Evolutionary conservation across 1,140 invertebrate genomes (phyloP).

Genomic region (Sinella curviseta): DNA sequence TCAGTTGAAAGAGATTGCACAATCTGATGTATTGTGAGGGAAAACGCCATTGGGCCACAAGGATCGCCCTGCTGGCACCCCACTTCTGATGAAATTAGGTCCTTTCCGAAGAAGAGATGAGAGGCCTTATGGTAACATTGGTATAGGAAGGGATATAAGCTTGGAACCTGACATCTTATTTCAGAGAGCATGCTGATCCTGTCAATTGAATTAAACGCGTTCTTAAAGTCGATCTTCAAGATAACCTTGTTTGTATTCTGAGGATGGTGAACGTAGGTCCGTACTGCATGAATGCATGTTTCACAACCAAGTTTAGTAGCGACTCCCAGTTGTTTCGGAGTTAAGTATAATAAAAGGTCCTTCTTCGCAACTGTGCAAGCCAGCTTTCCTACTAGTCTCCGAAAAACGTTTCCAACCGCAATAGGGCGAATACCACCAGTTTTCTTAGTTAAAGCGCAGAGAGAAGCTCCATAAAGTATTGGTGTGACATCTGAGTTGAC

Average conservation of each 20-base stretch:
- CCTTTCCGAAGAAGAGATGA: neutral
- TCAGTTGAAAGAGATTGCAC: neutral
- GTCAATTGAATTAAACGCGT: neutral
- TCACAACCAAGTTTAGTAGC: constrained; percentile 4
- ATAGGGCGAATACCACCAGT: constrained; percentile 25
- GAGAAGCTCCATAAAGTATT: constrained; percentile 17
- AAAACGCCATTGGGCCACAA: neutral
- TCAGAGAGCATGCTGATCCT: neutral
- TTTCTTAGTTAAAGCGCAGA: constrained; percentile 17
- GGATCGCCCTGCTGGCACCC: too few relatives aligned
- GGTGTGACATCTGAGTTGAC: neutral
- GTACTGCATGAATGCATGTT: neutral
- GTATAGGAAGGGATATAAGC: neutral
- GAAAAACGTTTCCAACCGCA: neutral
- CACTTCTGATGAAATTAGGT: neutral
- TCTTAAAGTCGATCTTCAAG: constrained; percentile 9
- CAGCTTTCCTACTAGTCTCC: neutral
- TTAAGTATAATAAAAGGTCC: neutral
- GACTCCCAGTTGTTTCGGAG: neutral
- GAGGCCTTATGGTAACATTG: neutral
- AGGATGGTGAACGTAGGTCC: neutral
- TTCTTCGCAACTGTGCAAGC: neutral
- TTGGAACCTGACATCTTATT: neutral
- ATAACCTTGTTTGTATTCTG: neutral
- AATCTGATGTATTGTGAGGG: neutral